Evolutionary conservation across 1,140 invertebrate genomes (phyloP).

Genomic region (Papilio machaon): DNA sequence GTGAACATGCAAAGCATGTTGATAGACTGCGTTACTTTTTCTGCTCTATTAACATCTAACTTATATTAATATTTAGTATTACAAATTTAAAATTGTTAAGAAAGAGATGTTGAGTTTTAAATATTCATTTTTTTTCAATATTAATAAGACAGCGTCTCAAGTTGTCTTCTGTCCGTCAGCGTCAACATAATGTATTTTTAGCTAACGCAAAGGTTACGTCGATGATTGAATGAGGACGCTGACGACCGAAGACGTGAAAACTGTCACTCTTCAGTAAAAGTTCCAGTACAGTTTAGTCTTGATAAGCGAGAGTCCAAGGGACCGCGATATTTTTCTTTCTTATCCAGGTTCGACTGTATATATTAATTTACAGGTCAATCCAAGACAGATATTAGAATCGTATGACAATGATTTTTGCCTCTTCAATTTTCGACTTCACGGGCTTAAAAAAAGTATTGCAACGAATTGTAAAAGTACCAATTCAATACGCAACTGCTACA

Average conservation of each 20-base stretch:
- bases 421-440: neutral
- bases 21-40: neutral
- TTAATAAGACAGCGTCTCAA: neutral
- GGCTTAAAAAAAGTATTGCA: neutral
- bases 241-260: neutral
- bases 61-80: too few species aligned
- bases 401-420: too few species aligned
- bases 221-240: constrained; percentile 32
- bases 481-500: neutral
- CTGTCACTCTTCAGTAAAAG: neutral
- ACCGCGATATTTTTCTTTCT: too few species aligned
- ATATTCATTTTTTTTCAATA: neutral
- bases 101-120: neutral
- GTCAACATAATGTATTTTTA: constrained; percentile 25
- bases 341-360: too few species aligned
- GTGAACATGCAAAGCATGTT: too few species aligned
- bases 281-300: neutral
- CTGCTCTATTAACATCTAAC: neutral
- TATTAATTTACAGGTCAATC: too few species aligned
- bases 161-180: constrained; percentile 19
- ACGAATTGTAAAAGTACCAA: neutral
- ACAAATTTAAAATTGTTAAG: neutral
- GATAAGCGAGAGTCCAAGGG: too few species aligned
- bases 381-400: too few species aligned
- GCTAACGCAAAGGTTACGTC: constrained; percentile 29